phyloP scores from a whole-genome alignment of 2,888 invertebrate genomes.

The Geophilus truncorum region DNA sequence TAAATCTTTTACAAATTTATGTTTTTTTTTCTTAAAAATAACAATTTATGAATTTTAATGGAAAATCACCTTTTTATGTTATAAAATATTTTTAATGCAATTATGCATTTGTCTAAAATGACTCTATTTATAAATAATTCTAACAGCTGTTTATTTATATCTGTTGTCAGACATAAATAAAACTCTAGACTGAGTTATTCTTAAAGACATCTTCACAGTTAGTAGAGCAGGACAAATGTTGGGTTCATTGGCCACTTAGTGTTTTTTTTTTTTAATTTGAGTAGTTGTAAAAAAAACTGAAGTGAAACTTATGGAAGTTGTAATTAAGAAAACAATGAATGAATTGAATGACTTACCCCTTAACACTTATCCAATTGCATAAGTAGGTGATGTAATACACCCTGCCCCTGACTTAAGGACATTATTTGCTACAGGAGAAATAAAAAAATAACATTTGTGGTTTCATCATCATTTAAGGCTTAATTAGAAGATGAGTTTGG shows the following conservation, averaged over 20 bases:
- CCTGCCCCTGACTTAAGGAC: not conserved
- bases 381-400: not conserved
- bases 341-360: not conserved
- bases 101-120: no score
- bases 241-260: not conserved
- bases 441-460: not conserved
- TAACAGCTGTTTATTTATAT: no score
- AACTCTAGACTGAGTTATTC: not conserved
- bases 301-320: not conserved
- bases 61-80: no score
- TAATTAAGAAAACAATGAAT: no score
- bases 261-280: not conserved
- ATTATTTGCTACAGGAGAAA: not conserved
- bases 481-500: not conserved
- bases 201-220: not conserved
- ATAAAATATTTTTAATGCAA: no score
- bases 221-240: not conserved
- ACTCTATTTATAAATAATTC: no score
- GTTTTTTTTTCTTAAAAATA: no score
- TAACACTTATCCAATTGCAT: not conserved
- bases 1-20: no score
- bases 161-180: not conserved
- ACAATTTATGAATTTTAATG: no score
- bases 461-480: not conserved
- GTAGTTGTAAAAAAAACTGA: not conserved